Percentiles rank a stretch among this genome's conserved stretches.
phyloP scores from a whole-genome alignment of 2,888 invertebrate species.

The Chaetoderma sp. region DNA sequence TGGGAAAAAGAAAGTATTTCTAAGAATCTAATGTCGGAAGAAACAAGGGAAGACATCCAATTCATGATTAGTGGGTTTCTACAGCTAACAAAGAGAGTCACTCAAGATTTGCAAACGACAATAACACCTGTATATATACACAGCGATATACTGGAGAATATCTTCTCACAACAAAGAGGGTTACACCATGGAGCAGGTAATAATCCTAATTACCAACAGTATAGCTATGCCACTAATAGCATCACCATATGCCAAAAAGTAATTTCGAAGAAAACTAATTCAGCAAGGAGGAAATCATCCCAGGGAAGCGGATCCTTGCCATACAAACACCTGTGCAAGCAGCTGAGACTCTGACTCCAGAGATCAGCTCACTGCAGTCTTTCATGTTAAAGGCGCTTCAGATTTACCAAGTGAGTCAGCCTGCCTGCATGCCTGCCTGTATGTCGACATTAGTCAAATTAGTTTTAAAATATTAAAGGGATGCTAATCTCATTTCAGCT shows the following conservation, averaged over 20 bases:
- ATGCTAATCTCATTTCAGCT: no score
- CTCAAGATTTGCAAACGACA: neutral
- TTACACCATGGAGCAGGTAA: slow-evolving; percentile 2
- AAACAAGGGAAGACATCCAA: neutral
- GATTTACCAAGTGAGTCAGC: no score
- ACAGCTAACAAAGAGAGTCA: neutral
- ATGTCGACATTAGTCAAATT: no score
- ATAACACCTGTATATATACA: neutral
- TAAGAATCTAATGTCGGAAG: neutral
- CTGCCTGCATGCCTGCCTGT: no score
- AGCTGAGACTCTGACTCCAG: no score
- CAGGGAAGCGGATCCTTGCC: no score
- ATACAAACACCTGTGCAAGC: no score
- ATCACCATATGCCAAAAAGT: slow-evolving; percentile 1
- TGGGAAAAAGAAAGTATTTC: neutral
- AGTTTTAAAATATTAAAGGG: no score
- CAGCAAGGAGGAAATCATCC: slow-evolving; percentile 3
- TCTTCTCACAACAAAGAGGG: slow-evolving; percentile 11
- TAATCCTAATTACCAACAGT: slow-evolving; percentile 15
- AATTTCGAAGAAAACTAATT: no score
- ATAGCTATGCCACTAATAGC: slow-evolving; percentile 4
- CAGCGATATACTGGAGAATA: slow-evolving; percentile 6
- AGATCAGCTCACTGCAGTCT: no score
- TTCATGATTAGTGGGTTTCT: neutral
- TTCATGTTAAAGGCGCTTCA: no score